Evolutionary conservation across 2,888 invertebrate genomes (phyloP).

Genomic region (Epinotia bilunana): DNA sequence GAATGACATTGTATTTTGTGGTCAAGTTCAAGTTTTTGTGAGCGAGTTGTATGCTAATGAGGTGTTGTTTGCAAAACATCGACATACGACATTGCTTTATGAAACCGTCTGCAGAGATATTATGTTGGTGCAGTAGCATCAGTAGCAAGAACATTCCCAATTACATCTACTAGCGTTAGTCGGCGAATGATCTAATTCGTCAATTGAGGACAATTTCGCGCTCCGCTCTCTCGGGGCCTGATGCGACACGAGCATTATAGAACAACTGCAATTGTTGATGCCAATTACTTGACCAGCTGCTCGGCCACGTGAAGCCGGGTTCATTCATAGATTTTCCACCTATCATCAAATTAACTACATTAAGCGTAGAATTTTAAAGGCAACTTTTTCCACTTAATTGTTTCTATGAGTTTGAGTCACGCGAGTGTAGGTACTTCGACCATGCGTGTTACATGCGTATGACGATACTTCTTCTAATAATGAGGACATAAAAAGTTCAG

Average conservation of each 20-base stretch:
- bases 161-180: constrained; percentile 18
- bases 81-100: constrained; percentile 4
- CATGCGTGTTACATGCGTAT: background rate
- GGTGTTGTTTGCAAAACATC: constrained; percentile 35
- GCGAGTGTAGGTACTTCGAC: background rate
- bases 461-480: constrained; percentile 13
- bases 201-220: constrained; percentile 80
- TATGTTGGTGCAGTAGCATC: constrained; percentile 11
- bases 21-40: constrained; percentile 75
- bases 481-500: constrained; percentile 53
- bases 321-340: constrained; percentile 61
- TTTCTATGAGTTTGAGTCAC: constrained; percentile 10
- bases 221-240: constrained; percentile 62
- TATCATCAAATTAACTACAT: constrained; percentile 54
- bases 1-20: constrained; percentile 69
- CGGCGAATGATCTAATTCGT: constrained; percentile 65
- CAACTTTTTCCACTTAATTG: constrained; percentile 20
- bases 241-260: constrained; percentile 67
- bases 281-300: constrained; percentile 69
- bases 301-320: constrained; percentile 59
- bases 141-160: constrained; percentile 2
- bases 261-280: constrained; percentile 76
- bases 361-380: constrained; percentile 47
- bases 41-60: constrained; percentile 42
- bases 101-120: background rate